phyloP scores from a whole-genome alignment of 2,888 invertebrate species.

The Neoitamus cyanurus region DNA sequence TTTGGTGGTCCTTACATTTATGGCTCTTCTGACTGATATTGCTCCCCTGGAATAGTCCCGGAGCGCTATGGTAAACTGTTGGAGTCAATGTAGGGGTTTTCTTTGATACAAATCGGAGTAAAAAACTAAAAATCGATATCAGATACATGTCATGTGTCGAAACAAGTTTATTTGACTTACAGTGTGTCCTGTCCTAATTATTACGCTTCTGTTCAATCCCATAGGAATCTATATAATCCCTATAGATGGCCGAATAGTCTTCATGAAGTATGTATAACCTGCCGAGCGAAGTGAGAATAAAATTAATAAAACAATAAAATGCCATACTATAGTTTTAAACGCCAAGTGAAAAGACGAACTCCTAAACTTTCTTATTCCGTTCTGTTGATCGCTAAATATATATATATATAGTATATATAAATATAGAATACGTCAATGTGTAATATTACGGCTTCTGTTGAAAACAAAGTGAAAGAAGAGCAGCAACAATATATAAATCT shows the following conservation, averaged over 20 bases:
- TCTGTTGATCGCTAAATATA: constrained; percentile 12
- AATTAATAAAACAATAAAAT: constrained; percentile 40
- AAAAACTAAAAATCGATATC: too few relatives aligned
- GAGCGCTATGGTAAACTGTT: too few relatives aligned
- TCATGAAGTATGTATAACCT: constrained; percentile 27
- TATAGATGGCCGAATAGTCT: not conserved
- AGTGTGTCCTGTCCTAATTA: not conserved
- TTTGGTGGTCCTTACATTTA: too few relatives aligned
- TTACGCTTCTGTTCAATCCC: not conserved
- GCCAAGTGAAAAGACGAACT: constrained; percentile 44
- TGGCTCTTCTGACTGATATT: too few relatives aligned
- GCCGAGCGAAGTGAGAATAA: constrained; percentile 15
- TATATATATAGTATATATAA: not conserved
- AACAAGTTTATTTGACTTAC: not conserved
- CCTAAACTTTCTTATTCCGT: constrained; percentile 6
- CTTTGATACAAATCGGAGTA: too few relatives aligned
- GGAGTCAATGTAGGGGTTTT: too few relatives aligned
- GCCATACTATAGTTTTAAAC: constrained; percentile 45
- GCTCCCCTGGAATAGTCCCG: too few relatives aligned
- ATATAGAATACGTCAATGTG: constrained; percentile 26
- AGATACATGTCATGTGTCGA: too few relatives aligned
- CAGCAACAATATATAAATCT: constrained; percentile 24
- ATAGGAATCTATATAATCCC: not conserved
- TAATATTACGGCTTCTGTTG: constrained; percentile 27
- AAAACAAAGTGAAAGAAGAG: constrained; percentile 18